Base-by-base conservation (phyloP, 2,113 vertebrate genomes). In the Actenoides lindsayi region DNA sequence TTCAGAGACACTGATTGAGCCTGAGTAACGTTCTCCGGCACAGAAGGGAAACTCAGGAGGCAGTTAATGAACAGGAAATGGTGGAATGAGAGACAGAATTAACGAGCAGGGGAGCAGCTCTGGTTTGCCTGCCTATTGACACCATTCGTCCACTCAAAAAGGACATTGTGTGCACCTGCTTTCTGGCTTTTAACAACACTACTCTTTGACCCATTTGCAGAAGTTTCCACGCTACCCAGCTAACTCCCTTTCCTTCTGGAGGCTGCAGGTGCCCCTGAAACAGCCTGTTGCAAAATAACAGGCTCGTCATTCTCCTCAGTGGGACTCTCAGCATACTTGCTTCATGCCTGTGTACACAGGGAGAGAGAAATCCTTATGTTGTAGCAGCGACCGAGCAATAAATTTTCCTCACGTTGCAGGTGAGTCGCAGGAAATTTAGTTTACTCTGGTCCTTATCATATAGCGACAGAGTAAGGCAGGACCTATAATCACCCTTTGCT, bases 81-180 rank as follows among this genome's bases (percentile, higher is more conserved):
- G 85, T 76, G 62, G 78, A 89, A 83, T 0, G 10, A 79, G 74
- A 71, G 65, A 35, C 33, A 65, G 82, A 91, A 93, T 76, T 95
- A 97, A 94, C 2, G 35, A 93, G 90, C 82, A 82, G 57, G 33
- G 82, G 82, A 71, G 81, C 35, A 79, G 82, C 68, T 94, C 78
- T 87, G 59, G 44, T 84, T 74, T 87, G 81, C 75, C 50, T 82
- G 44, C 74, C 60, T 86, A 70, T 54, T 84, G 94, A 93, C 84
- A 89, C 42, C 0, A 0, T 53, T 89, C 0, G 0, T 57, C 59
- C 59, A 73, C 76, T 91, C 84, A 93, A 91, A 93, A 95, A 91
- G 68, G 84, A 93, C 85, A 85, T 89, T 94, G 91, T 95, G 71
- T 53, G 70, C 95, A 97, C 94, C 93, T 96, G 93, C 80, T n/a